Percentiles rank a stretch among this genome's conserved stretches.
These are phyloP conservation scores for Plodia interpunctella DNA, from an alignment of 1,140 invertebrate genomes.

Conservation along the genomic window DNA sequence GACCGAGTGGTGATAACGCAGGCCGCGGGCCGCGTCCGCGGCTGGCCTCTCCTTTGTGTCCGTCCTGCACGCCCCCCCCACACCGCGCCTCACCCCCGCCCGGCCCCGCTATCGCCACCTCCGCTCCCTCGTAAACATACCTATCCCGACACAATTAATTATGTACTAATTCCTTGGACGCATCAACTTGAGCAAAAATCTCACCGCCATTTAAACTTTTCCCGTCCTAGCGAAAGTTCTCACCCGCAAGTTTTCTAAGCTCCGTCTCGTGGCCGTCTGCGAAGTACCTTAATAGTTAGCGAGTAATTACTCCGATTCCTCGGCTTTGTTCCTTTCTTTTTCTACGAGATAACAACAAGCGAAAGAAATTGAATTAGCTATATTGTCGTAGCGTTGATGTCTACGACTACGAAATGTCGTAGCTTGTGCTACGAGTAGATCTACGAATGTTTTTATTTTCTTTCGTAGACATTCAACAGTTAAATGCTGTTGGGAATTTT, in stretches of 20 bases:
- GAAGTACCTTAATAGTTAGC: slow-evolving; percentile 36
- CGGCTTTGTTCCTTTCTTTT: slow-evolving; percentile 20
- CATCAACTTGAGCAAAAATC: slow-evolving; percentile 49
- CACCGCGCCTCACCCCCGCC: slow-evolving; percentile 28
- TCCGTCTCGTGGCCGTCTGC: slow-evolving; percentile 51
- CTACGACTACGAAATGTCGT: slow-evolving; percentile 31
- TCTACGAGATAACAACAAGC: background rate
- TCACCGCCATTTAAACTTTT: slow-evolving; percentile 24
- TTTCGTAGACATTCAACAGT: background rate
- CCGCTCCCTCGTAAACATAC: slow-evolving; percentile 45
- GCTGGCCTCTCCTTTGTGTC: slow-evolving; percentile 67
- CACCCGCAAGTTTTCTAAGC: slow-evolving; percentile 42
- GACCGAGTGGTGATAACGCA: slow-evolving; percentile 67
- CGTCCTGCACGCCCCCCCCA: slow-evolving; percentile 40
- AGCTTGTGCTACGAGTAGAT: slow-evolving; percentile 17
- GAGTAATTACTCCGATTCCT: slow-evolving; percentile 36
- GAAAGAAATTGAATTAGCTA: background rate
- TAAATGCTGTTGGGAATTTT: no score
- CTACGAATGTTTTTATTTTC: background rate
- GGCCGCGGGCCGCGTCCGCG: slow-evolving; percentile 40
- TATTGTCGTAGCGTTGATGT: background rate
- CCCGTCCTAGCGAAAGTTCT: slow-evolving; percentile 13
- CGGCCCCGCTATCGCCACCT: slow-evolving; percentile 26
- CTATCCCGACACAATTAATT: slow-evolving; percentile 70
- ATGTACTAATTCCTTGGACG: slow-evolving; percentile 38